A percentile compares a stretch with the other conserved stretches of the same genome.
Conservation (phyloP, 2,888 invertebrate genomes). For the Polydrusus cervinus region DNA sequence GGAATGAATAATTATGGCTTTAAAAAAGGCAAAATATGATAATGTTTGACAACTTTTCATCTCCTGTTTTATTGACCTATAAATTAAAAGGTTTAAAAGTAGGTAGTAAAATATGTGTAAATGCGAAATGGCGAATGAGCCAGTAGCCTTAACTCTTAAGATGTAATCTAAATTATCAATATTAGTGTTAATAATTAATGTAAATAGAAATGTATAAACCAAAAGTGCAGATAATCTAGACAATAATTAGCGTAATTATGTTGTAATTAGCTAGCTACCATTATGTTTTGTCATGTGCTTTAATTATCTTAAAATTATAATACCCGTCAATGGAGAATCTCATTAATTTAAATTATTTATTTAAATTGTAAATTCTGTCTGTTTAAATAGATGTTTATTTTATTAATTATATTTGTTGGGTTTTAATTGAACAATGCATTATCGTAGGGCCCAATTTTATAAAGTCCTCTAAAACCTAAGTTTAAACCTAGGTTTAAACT, state of each 20-base stretch:
- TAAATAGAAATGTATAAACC: slow-evolving; percentile 25
- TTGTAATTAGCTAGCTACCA: too few relatives aligned
- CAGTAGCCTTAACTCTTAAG: too few relatives aligned
- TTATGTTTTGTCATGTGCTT: slow-evolving; percentile 14
- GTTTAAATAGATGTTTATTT: slow-evolving; percentile 34
- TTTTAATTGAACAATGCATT: background rate
- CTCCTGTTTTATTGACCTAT: too few relatives aligned
- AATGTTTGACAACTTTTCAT: too few relatives aligned
- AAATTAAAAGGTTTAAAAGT: too few relatives aligned
- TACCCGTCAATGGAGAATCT: slow-evolving; percentile 29
- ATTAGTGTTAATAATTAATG: slow-evolving; percentile 13
- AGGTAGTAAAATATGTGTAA: too few relatives aligned
- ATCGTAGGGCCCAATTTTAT: too few relatives aligned
- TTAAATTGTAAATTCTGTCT: slow-evolving; percentile 31
- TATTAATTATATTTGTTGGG: slow-evolving; percentile 14
- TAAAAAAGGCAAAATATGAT: too few relatives aligned
- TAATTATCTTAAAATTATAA: slow-evolving; percentile 27
- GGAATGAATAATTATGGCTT: too few relatives aligned
- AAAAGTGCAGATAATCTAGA: slow-evolving; percentile 13
- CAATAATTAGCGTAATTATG: slow-evolving; percentile 24
- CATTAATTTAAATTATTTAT: slow-evolving; percentile 40
- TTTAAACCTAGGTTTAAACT: too few relatives aligned
- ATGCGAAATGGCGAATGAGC: slow-evolving; percentile 1
- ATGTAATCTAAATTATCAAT: slow-evolving; percentile 13
- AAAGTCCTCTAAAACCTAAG: too few relatives aligned